A percentile compares a stretch with the other conserved stretches of the same genome.
Conservation (phyloP, 23 tunicate genomes). For the Trididemnum clinides region DNA sequence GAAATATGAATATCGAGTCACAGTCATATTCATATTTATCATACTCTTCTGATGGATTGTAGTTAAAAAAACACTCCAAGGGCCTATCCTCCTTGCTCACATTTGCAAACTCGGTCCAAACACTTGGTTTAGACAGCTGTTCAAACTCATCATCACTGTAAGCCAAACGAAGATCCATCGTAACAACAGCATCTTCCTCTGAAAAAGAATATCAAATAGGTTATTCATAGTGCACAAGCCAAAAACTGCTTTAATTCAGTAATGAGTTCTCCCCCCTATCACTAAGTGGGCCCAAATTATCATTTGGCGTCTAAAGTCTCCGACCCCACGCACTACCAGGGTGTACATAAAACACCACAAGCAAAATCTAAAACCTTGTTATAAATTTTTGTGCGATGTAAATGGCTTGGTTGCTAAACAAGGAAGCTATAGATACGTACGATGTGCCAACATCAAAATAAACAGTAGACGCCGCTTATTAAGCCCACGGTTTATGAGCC, state of each 20-base stretch:
- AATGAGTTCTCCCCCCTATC: too few relatives aligned
- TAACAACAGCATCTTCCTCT: conserved; percentile 14
- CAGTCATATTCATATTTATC: conserved; percentile 70
- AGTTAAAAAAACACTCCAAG: conserved; percentile 61
- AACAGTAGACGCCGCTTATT: too few relatives aligned
- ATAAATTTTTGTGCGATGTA: too few relatives aligned
- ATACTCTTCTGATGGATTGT: conserved; percentile 18
- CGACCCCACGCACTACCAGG: too few relatives aligned
- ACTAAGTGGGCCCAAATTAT: too few relatives aligned
- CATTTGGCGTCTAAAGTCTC: too few relatives aligned
- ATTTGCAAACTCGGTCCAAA: conserved; percentile 56
- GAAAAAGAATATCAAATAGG: background rate
- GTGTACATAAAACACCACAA: too few relatives aligned
- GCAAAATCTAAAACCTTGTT: too few relatives aligned
- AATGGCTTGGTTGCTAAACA: too few relatives aligned
- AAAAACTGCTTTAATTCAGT: background rate
- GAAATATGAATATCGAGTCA: conserved; percentile 65
- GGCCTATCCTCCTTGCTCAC: conserved; percentile 43
- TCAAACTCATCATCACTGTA: conserved; percentile 50
- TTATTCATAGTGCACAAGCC: background rate
- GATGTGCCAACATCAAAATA: too few relatives aligned
- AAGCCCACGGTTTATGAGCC: too few relatives aligned
- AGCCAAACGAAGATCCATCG: conserved; percentile 46
- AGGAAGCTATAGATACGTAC: too few relatives aligned
- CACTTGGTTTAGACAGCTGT: background rate